phyloP scores from a whole-genome alignment of 2,113 vertebrate species.

The Pituophis catenifer region DNA sequence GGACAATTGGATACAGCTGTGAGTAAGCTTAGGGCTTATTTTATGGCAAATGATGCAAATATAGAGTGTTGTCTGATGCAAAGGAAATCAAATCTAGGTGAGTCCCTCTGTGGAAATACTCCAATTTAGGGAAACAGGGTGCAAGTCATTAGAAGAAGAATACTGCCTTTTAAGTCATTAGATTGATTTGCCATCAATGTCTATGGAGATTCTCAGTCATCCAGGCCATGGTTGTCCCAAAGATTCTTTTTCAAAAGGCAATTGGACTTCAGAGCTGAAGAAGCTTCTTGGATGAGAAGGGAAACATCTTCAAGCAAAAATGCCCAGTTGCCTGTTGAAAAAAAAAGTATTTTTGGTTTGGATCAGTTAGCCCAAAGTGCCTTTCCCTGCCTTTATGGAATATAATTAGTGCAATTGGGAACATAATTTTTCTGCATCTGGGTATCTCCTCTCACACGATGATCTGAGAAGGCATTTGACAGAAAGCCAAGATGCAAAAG shows the following conservation, averaged over 20 bases:
- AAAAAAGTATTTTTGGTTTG: background rate
- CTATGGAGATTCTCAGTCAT: background rate
- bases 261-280: background rate
- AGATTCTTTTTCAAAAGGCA: background rate
- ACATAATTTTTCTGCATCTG: slow-evolving; percentile 8
- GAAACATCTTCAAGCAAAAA: background rate
- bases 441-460: slow-evolving; percentile 31
- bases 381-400: background rate
- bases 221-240: background rate
- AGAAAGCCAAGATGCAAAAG: slow-evolving; percentile 27
- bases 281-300: background rate
- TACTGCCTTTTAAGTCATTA: background rate
- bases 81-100: background rate
- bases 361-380: too few relatives aligned
- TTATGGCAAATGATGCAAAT: background rate
- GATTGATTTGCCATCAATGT: background rate
- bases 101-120: background rate
- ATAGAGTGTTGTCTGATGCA: background rate
- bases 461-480: slow-evolving; percentile 24
- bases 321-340: background rate
- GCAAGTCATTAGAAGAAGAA: background rate
- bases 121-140: background rate
- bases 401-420: slow-evolving; percentile 18
- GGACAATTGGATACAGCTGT: background rate
- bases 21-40: background rate